Evolutionary conservation across 2,888 invertebrate genomes (phyloP).

Genomic region (Crematogaster levior): DNA sequence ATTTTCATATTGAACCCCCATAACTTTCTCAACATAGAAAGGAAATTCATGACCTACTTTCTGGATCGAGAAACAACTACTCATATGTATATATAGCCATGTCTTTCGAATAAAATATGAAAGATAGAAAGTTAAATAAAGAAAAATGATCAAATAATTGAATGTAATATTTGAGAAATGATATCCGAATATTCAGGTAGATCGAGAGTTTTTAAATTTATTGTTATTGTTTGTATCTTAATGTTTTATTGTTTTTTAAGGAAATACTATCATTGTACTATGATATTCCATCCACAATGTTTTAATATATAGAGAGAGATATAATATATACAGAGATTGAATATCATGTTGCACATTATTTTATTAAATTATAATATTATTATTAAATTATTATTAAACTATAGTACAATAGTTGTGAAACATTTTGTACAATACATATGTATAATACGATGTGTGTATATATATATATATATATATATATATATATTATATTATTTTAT

Average conservation of each 20-base stretch:
- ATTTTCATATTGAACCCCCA: slow-evolving; percentile 9
- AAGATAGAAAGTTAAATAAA: background rate
- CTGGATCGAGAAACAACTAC: background rate
- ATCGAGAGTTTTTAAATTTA: background rate
- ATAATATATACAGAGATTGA: too few species aligned
- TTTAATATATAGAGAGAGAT: background rate
- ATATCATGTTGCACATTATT: background rate
- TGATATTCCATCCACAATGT: background rate
- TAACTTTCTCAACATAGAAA: background rate
- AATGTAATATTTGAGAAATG: background rate
- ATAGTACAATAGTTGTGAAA: background rate
- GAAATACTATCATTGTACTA: too few species aligned
- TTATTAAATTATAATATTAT: too few species aligned
- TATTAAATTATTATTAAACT: background rate
- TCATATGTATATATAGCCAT: background rate
- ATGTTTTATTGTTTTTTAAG: background rate
- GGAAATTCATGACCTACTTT: background rate
- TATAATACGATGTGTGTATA: too few species aligned
- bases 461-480: too few species aligned
- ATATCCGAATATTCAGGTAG: background rate
- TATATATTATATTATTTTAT: too few species aligned
- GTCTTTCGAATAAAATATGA: background rate
- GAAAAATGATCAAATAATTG: background rate
- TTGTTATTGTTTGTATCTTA: background rate
- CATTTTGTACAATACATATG: too few species aligned